Conservation (phyloP, 1,140 invertebrate species). For the Anoplophora glabripennis region DNA sequence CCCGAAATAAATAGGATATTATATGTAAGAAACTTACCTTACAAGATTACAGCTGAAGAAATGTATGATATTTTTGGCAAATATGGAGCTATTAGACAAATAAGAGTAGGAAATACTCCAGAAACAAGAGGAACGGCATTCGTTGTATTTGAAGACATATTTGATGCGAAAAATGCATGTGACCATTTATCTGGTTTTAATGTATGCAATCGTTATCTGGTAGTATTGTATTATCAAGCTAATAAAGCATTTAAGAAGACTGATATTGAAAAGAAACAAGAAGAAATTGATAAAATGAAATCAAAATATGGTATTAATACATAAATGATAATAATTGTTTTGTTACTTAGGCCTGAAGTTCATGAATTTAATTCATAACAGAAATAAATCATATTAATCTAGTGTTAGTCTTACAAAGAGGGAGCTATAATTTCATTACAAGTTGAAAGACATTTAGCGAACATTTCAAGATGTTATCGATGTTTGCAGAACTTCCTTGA, state of each 20-base stretch:
- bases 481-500: no score
- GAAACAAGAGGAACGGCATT: constrained; percentile 98
- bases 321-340: constrained; percentile 24
- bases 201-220: constrained; percentile 97
- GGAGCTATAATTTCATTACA: no score
- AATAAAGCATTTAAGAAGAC: constrained; percentile 95
- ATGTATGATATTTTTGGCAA: constrained; percentile 99
- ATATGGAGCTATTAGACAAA: constrained; percentile 98
- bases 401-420: no score
- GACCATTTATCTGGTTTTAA: constrained; percentile 99
- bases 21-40: constrained; percentile 96
- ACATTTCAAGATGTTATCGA: no score
- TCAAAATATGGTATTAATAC: constrained; percentile 79
- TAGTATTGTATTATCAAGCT: constrained; percentile 95
- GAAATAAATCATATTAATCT: no score
- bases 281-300: constrained; percentile 96
- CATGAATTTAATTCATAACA: no score
- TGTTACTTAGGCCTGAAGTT: no score
- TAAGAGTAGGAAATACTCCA: constrained; percentile 96
- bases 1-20: constrained; percentile 98
- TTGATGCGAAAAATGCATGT: constrained; percentile 99
- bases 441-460: no score
- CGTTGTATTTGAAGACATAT: constrained; percentile 99
- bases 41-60: constrained; percentile 99
- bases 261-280: constrained; percentile 95